Base-by-base conservation (phyloP, 2,113 vertebrate species). In the Scartelaos histophorus region DNA sequence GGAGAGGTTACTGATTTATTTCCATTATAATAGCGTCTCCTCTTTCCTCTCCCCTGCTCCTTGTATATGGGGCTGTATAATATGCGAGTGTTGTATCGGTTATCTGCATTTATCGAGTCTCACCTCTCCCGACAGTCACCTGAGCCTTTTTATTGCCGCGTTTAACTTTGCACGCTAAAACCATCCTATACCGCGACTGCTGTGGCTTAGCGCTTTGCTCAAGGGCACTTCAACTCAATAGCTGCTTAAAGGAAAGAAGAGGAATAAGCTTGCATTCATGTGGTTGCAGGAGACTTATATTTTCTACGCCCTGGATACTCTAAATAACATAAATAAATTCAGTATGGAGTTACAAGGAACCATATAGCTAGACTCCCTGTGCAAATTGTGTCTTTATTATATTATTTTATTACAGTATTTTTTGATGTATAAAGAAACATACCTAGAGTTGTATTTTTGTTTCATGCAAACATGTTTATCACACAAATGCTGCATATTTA, bases 1-100 rank as follows among this genome's bases (percentile, higher is more conserved):
- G 67, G 78, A 75, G 84, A 85, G 82, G 13, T 54, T 76, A 66
- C 64, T 85, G 80, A 88, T 84, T 85, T 84, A 88, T 87, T 85
- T 77, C 81, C 75, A 66, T 84, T 84, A 82, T 83, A 80, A 80
- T 75, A 77, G 73, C 80, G 77, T 88, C 90, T 85, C 79, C 66
- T 56, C 73, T 78, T 80, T 71, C 78, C 76, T 81, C 84, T 76
- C 68, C 83, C 81, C 17, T 66, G 81, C 86, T 83, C 80, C 80
- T 82, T 4, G 25, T 77, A 70, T 73, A 70, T 71, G 29, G 51
- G 67, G 9, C 78, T 65, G 73, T 67, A 88, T 82, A 84, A 87
- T 85, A 80, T 78, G 38, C 25, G 69, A 86, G 78, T 77, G 78
- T 87, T 67, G 74, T 87, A 83, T 90, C 85, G 84, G 76, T 75